These are phyloP conservation scores for Gnathonemus echidnorhynchus DNA, from an alignment of 2,113 vertebrate genomes.

Conservation along the genomic window DNA sequence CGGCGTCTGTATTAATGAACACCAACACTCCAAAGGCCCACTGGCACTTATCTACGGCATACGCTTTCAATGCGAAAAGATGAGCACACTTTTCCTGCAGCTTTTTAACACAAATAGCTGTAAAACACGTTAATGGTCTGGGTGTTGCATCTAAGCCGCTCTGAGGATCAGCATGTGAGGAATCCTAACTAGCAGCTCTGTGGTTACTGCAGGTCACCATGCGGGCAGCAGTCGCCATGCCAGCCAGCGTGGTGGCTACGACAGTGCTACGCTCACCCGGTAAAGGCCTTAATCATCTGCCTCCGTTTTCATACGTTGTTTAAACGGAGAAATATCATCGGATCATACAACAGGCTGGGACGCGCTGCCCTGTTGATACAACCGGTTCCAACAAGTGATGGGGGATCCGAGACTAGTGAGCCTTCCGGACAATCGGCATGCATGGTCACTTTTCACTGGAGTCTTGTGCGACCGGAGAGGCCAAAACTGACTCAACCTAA, in stretches of 20 bases:
- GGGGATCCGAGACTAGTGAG: not conserved
- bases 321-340: not conserved
- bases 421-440: not conserved
- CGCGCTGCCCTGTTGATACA: not conserved
- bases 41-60: not conserved
- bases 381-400: not conserved
- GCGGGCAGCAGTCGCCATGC: not conserved
- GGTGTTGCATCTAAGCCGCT: not conserved
- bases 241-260: not conserved
- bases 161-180: not conserved
- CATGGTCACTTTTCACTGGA: not conserved
- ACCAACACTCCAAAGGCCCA: not conserved
- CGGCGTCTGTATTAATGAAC: not conserved
- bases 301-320: not conserved
- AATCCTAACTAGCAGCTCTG: not conserved
- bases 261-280: not conserved
- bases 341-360: not conserved
- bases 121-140: not conserved
- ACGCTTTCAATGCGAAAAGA: not conserved
- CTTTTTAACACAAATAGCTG: not conserved
- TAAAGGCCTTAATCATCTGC: not conserved
- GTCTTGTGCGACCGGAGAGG: not conserved
- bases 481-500: not conserved
- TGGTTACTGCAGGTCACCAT: not conserved
- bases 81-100: not conserved